A percentile compares a stretch with the other conserved stretches of the same genome.
phyloP scores from a whole-genome alignment of 2,113 vertebrate species.

The Mesitornis unicolor region DNA sequence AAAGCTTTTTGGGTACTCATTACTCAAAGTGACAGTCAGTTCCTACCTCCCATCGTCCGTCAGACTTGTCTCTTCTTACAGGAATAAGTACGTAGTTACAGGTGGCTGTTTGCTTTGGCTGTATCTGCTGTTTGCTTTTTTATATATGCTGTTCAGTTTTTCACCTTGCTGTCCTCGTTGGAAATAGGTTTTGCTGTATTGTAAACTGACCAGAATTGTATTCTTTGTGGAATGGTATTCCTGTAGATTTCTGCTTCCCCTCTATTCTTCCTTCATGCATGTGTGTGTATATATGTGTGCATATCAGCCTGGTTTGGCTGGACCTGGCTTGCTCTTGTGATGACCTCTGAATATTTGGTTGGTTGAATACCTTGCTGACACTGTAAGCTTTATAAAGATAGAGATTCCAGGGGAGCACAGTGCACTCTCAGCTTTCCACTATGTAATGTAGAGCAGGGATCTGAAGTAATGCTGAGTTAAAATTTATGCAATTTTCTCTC shows the following conservation, averaged over 20 bases:
- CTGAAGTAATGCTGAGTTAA: background rate
- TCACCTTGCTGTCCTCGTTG: background rate
- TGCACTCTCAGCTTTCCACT: background rate
- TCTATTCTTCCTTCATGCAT: background rate
- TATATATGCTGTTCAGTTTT: background rate
- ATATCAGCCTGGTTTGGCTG: background rate
- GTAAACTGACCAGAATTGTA: background rate
- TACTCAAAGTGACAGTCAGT: background rate
- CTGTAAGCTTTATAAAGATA: background rate
- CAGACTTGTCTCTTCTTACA: background rate
- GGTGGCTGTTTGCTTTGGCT: background rate
- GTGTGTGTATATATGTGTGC: accelerated
- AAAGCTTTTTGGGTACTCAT: background rate
- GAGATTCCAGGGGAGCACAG: background rate
- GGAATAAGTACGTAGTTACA: background rate
- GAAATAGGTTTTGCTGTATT: background rate
- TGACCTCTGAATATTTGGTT: background rate
- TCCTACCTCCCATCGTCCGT: background rate
- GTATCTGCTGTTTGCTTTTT: background rate
- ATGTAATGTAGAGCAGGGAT: background rate
- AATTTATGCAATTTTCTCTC: background rate
- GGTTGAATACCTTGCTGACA: background rate
- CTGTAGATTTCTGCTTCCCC: background rate
- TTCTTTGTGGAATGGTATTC: background rate
- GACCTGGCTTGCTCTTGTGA: background rate